Conservation (phyloP, 2,113 vertebrate species). For the Cranoglanis bouderius region DNA sequence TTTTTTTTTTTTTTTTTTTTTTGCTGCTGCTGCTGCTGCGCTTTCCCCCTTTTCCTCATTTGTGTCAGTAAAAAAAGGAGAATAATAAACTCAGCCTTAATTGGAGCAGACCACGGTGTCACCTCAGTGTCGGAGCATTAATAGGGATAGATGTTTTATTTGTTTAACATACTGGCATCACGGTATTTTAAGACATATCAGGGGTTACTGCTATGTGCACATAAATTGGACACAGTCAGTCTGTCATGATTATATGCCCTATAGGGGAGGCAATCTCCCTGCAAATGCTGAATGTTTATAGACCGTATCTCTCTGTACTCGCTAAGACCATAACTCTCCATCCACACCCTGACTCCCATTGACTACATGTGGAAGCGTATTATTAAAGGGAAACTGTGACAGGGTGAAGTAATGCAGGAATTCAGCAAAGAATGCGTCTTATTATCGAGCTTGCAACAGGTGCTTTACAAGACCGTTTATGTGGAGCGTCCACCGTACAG, state of each 20-base stretch:
- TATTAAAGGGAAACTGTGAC: slow-evolving; percentile 7
- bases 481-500: not conserved
- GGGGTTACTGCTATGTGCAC: slow-evolving; percentile 37
- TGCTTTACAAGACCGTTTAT: not conserved
- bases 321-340: slow-evolving; percentile 35
- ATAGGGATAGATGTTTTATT: slow-evolving; percentile 53
- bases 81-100: slow-evolving; percentile 46
- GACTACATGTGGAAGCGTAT: not conserved
- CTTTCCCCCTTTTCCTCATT: slow-evolving; percentile 23
- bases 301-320: slow-evolving; percentile 28
- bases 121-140: slow-evolving; percentile 37
- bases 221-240: slow-evolving; percentile 39
- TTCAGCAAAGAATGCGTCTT: not conserved
- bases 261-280: slow-evolving; percentile 28
- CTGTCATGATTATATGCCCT: slow-evolving; percentile 39
- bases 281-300: slow-evolving; percentile 48
- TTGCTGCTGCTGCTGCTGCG: not conserved
- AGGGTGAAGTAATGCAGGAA: slow-evolving; percentile 17
- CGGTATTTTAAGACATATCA: slow-evolving; percentile 40
- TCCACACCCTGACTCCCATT: slow-evolving; percentile 14
- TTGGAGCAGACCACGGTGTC: slow-evolving; percentile 24
- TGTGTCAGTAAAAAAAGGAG: slow-evolving; percentile 32
- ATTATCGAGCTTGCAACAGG: not conserved
- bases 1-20: not conserved
- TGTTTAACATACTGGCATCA: slow-evolving; percentile 49